Conservation (phyloP, 2,888 invertebrate species). For the Stenchaetothrips biformis region DNA sequence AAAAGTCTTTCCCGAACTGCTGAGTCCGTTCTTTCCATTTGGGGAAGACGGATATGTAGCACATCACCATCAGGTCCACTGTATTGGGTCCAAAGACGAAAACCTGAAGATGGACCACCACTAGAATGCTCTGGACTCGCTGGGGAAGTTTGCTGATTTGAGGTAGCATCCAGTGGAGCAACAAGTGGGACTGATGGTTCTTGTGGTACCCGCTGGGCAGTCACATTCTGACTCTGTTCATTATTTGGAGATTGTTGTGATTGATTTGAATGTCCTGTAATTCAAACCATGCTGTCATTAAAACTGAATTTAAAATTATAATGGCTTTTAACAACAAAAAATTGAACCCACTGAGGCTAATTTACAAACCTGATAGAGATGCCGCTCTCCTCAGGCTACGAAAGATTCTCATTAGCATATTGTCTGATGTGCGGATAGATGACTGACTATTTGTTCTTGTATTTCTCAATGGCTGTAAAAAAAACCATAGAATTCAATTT, state of each 20-base stretch:
- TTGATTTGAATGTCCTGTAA: too few relatives aligned
- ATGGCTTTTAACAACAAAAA: background rate
- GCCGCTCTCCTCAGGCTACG: background rate
- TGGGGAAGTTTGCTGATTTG: too few relatives aligned
- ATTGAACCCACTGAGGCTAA: background rate
- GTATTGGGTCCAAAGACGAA: background rate
- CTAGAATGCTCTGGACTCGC: too few relatives aligned
- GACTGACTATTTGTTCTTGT: background rate
- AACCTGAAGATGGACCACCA: background rate
- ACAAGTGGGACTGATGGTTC: too few relatives aligned
- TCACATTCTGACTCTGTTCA: too few relatives aligned
- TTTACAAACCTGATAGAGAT: background rate
- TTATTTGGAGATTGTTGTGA: too few relatives aligned
- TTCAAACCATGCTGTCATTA: too few relatives aligned
- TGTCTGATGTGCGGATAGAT: background rate
- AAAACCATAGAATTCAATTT: background rate
- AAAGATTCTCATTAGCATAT: slow-evolving; percentile 5
- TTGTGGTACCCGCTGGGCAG: too few relatives aligned
- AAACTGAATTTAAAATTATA: too few relatives aligned
- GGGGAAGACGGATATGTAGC: background rate
- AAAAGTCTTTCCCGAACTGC: background rate
- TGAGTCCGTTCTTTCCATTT: background rate
- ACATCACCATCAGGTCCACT: slow-evolving; percentile 13
- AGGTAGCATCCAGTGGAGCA: too few relatives aligned
- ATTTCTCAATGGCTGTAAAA: background rate